A percentile compares a stretch with the other conserved stretches of the same genome.
These are phyloP conservation scores for Hirudinaria manillensis DNA, from an alignment of 2,888 invertebrate species.

Conservation along the genomic window DNA sequence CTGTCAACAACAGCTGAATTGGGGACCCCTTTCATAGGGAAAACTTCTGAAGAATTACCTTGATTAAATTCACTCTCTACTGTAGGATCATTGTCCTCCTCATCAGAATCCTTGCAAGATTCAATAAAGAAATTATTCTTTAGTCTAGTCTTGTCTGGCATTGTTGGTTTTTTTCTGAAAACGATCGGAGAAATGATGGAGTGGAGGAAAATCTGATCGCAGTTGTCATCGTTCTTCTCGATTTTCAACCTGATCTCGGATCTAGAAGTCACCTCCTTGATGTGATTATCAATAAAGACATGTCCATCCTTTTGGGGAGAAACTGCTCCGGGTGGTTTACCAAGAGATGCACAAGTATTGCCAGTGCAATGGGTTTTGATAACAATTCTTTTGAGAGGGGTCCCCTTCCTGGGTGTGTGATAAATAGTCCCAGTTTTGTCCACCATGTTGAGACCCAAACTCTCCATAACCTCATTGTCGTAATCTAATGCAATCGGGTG, in stretches of 20 bases:
- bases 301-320: neutral
- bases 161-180: slow-evolving; percentile 8
- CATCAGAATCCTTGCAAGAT: too few relatives aligned
- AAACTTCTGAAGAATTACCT: too few relatives aligned
- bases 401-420: neutral
- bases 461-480: neutral
- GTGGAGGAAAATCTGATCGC: neutral
- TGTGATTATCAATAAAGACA: neutral
- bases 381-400: too few relatives aligned
- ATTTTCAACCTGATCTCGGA: neutral
- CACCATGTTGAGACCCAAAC: slow-evolving; percentile 2
- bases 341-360: too few relatives aligned
- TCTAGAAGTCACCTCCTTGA: neutral
- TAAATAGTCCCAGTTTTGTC: neutral
- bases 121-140: neutral
- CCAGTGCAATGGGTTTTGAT: too few relatives aligned
- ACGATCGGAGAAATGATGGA: too few relatives aligned
- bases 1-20: neutral
- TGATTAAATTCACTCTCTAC: too few relatives aligned
- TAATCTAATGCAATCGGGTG: neutral
- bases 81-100: too few relatives aligned
- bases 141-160: neutral
- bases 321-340: too few relatives aligned
- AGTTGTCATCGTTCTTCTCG: neutral
- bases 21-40: too few relatives aligned